phyloP scores from a whole-genome alignment of 2,797 vertebrate species.

The Urophycis tenuis region DNA sequence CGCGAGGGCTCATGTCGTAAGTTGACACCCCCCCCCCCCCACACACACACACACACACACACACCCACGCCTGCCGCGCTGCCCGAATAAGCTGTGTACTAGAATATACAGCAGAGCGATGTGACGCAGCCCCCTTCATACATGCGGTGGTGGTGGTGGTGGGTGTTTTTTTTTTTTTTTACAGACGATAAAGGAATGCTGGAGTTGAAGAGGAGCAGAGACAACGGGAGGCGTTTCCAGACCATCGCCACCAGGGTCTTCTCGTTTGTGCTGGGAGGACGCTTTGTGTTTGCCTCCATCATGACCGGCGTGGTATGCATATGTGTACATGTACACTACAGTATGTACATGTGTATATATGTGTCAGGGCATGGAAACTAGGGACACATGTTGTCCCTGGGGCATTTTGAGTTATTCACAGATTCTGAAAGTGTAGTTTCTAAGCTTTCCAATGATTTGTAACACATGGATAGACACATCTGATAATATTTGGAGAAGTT shows the following conservation, averaged over 20 bases:
- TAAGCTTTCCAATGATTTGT: too few relatives aligned
- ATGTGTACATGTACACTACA: not conserved
- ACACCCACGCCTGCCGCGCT: too few relatives aligned
- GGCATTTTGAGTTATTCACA: too few relatives aligned
- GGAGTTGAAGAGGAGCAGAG: conserved; percentile 76
- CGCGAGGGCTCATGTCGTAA: conserved; percentile 88
- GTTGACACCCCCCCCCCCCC: conserved; percentile 47
- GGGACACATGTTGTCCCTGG: too few relatives aligned
- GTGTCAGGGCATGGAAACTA: too few relatives aligned
- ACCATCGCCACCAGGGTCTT: conserved; percentile 82
- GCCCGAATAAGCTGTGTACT: conserved; percentile 1
- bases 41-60: too few relatives aligned
- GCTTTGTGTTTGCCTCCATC: conserved; percentile 88
- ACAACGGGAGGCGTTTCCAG: conserved; percentile 78
- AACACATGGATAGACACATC: too few relatives aligned
- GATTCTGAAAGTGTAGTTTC: too few relatives aligned
- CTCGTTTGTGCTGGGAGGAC: conserved; percentile 87
- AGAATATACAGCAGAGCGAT: not conserved
- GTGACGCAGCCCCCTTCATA: not conserved
- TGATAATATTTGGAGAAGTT: too few relatives aligned
- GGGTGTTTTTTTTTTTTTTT: not conserved
- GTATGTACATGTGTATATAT: not conserved
- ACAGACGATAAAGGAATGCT: conserved; percentile 79
- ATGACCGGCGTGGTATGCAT: conserved; percentile 79
- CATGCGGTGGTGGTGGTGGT: not conserved